Evolutionary conservation across 2,113 vertebrate species (phyloP).

Genomic region (Mixornis gularis): DNA sequence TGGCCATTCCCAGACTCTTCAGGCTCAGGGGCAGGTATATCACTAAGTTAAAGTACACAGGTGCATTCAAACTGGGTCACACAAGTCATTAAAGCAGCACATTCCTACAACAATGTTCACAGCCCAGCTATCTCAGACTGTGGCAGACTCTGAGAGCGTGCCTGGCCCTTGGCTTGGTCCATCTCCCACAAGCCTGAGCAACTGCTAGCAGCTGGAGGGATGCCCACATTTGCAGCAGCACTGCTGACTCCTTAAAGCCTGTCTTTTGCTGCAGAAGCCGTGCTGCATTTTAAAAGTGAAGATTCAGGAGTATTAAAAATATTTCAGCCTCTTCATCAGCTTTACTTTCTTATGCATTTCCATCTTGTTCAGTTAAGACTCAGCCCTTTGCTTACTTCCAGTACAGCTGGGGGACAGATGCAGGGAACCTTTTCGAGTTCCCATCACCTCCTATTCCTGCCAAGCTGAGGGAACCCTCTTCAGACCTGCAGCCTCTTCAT

Average conservation of each 20-base stretch:
- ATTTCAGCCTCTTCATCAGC: constrained; percentile 31
- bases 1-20: neutral
- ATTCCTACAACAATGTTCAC: neutral
- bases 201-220: neutral
- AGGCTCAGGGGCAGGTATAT: neutral
- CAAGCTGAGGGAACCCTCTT: neutral
- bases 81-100: neutral
- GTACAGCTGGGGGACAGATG: neutral
- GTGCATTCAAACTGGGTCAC: neutral
- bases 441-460: neutral
- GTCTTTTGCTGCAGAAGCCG: neutral
- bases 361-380: neutral
- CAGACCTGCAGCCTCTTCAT: neutral
- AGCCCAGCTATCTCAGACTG: neutral
- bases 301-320: constrained; percentile 48
- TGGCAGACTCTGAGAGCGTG: fast-evolving
- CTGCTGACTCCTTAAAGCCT: constrained; percentile 25
- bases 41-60: neutral
- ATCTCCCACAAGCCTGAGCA: neutral
- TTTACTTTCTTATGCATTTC: neutral
- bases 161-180: neutral
- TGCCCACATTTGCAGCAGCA: neutral
- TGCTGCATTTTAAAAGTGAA: neutral
- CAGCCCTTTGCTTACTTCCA: neutral
- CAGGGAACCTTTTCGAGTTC: neutral